Percentiles rank a stretch among this genome's conserved stretches.
phyloP scores from a whole-genome alignment of 2,113 vertebrate species.

The zebrafish (Danio rerio) region DNA sequence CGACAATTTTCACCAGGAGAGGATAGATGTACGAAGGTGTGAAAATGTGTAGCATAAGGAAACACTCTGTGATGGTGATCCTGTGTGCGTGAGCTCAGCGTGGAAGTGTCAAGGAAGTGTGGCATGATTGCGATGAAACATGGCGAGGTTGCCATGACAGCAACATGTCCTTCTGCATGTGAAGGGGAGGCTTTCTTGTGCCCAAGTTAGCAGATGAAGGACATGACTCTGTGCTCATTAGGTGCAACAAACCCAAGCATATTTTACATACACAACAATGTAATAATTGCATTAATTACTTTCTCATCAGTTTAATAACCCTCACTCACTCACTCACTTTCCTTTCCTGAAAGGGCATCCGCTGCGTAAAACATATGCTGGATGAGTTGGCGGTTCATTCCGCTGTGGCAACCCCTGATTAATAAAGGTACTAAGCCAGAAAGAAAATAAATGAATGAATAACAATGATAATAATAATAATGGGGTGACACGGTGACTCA shows the following conservation, averaged over 20 bases:
- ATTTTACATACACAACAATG: background rate
- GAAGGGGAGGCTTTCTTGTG: background rate
- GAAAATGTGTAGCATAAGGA: background rate
- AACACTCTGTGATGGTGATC: slow-evolving; percentile 6
- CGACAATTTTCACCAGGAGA: background rate
- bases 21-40: background rate
- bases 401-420: too few species aligned
- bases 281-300: background rate
- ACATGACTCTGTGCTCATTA: slow-evolving; percentile 26
- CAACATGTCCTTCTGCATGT: slow-evolving; percentile 26
- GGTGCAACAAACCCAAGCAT: background rate
- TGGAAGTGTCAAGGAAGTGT: slow-evolving; percentile 31
- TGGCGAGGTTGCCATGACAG: slow-evolving; percentile 42
- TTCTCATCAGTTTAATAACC: background rate
- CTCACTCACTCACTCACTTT: too few species aligned
- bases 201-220: slow-evolving; percentile 29
- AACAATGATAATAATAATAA: too few species aligned
- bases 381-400: too few species aligned
- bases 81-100: background rate
- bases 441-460: too few species aligned
- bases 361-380: too few species aligned
- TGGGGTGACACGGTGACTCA: too few species aligned
- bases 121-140: slow-evolving; percentile 19
- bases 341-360: too few species aligned
- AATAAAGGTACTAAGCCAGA: too few species aligned